Base-by-base conservation (phyloP, 2,113 vertebrate genomes). In the Pyxicephalus adspersus region DNA sequence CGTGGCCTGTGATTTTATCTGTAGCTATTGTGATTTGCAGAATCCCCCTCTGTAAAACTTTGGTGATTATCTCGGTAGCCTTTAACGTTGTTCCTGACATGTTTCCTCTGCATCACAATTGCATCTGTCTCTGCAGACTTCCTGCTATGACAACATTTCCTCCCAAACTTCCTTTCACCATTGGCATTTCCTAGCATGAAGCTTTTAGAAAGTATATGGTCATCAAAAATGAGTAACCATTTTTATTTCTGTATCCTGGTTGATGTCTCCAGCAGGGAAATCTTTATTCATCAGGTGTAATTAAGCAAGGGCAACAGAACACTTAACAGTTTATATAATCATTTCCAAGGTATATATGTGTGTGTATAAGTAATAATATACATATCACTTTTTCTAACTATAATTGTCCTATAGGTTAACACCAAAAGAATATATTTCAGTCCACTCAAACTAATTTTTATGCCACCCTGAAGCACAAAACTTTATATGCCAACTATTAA, bases 101-200 rank as follows among this genome's bases (percentile, higher is more conserved):
- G 67, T 16, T 72, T 64, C 66, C 78, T 52, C 19, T 52, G 13
- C 20, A 50, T 71, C 17, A 80, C 66, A 71, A 61, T 70, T 29
- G 54, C 25, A 20, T 11, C 31, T 26, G 34, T 26, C 51, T n/a
- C 23, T 11, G 34, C 23, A 63, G 54, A 26, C 55, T 80, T 80
- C 77, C 77, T 71, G 26, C 45, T 64, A 20, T 80, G 78, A 61
- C 66, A 29, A 5, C 38, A 80, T 80, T 72, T 80, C 78, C 78
- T 72, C 16, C 51, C 15, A 5, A 7, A 51, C 57, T 71, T 80
- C 77, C 77, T 61, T 50, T 58, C 51, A 63, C 55, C 23, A 4
- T 5, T 25, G 61, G 57, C 57, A 13, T 71, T 66, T 78, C 76
- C 76, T 78, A 29, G 15, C 26, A 3, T 57, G n/a, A 34, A 52